Evolutionary conservation across 37 sponge, comb jelly and placozoan genomes (phyloP), one percentile per base, ranked within the genome.

Genomic region (Theonella swinhoei): DNA sequence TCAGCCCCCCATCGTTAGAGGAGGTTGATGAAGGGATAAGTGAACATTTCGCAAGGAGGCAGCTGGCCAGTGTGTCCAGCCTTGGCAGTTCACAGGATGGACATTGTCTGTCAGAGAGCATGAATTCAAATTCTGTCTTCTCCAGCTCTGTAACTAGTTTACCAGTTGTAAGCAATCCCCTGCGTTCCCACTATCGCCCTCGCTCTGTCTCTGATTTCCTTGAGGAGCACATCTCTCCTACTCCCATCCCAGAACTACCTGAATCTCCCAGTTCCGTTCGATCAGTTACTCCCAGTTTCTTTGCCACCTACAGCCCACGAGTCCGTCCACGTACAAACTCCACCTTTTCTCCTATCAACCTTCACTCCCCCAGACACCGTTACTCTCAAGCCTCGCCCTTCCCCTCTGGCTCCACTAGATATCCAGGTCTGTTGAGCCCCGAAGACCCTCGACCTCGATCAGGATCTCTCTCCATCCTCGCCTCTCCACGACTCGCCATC

Each of bases 181-280:
- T 7, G 29, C 19, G 19, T 20, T 23, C n/a, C 24, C 24, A 65
- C 66, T 5, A 14, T 33, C 39, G 71, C 29, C 29, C 36, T 29
- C 5, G 35, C 22, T 66, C 68, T 7, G 7, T 24, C 68, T 25
- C 7, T 24, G 7, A 8, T 8, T 25, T 11, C 17, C 17, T 20
- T 20, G 17, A 20, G 19, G 17, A 19, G 19, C 17, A 20, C 17
- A 58, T 11, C 11, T 11, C 60, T 20, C 29, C 66, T 23, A 65
- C 78, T 23, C 59, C 66, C 39, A 64, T 63, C 41, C 78, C 65
- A 23, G 78, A 78, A 9, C 25, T 78, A 0, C 78, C 78, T 24
- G 78, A 78, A 24, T 63, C 78, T n/a, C 78, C 78, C 24, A 11
- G 32, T 29, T 1, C 5, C 34, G 2, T 31, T 34, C 69, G 14